Evolutionary conservation across 2,113 vertebrate species (phyloP), one percentile per base, ranked within the genome.

Genomic region (Sinocyclocheilus maitianheensis): DNA sequence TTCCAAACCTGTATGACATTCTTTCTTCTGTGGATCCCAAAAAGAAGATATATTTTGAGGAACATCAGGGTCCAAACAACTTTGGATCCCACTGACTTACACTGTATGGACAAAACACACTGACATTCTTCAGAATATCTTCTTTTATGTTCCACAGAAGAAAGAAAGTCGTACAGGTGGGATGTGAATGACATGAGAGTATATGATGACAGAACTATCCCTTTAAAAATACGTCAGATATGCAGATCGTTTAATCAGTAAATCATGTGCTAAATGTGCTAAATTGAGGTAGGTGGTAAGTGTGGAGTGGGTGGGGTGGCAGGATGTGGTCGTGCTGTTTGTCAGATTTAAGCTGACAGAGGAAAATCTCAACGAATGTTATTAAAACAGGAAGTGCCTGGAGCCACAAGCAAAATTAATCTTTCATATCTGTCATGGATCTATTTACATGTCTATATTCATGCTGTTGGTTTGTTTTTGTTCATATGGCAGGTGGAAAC

Each of bases 241-340:
- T 48, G 46, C 24, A 77, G 24, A 20, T 53, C 3, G 24, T 77
- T 8, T 53, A 30, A 77, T 53, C 46, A 74, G 34, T 40, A 74
- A 43, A 40, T 74, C 37, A n/a, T 20, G 16, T 5, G 8, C 26
- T 26, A 26, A 9, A 34, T 69, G 65, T 67, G 5, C 30, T 37
- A 37, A 3, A 9, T 9, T 22, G 9, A 46, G 30, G 65, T 69
- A 2, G 20, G 9, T 74, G 37, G 12, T 74, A 5, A 40, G 69
- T 22, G 65, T 22, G 1, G 26, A 78, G 18, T 1, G 16, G 26
- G 51, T 22, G 58, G 2, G 18, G 12, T 24, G 11, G 14, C 34
- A 80, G 58, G 77, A 80, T 80, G 77, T 80, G 77, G 77, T 74
- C 0, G 2, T n/a, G 12, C 37, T 80, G 77, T 43, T 80, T 43